These are phyloP conservation scores for Heliconius sara DNA, from an alignment of 2,888 invertebrate genomes.

Conservation along the genomic window DNA sequence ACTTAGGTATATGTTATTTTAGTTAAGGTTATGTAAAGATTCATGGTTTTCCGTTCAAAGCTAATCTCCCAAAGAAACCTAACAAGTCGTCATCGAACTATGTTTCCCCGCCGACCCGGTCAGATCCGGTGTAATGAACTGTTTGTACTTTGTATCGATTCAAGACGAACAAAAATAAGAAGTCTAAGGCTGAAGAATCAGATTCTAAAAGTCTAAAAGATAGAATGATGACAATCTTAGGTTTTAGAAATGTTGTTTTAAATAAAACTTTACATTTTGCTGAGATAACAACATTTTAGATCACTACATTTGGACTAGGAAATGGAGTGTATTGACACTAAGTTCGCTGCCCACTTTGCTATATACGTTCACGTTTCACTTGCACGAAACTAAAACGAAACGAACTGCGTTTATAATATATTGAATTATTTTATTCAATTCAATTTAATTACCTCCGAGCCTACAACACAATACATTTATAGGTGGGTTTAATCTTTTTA, in stretches of 20 bases:
- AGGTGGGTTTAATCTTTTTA: conserved; percentile 30
- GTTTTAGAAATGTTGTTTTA: too few relatives aligned
- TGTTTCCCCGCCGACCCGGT: conserved; percentile 8
- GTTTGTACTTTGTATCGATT: background rate
- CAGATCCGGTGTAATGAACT: conserved; percentile 25
- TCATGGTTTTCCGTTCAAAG: background rate
- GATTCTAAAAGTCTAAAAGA: background rate
- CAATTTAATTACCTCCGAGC: too few relatives aligned
- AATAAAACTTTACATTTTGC: too few relatives aligned
- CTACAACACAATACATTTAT: background rate
- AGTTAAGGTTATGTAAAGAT: too few relatives aligned
- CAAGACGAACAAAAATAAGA: background rate
- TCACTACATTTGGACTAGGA: too few relatives aligned
- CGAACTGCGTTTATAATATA: background rate
- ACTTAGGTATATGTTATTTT: background rate
- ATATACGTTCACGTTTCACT: too few relatives aligned
- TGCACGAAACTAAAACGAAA: too few relatives aligned
- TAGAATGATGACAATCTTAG: background rate
- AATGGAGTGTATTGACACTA: too few relatives aligned
- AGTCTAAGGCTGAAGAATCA: background rate
- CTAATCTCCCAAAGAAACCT: conserved; percentile 23
- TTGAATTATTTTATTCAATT: background rate
- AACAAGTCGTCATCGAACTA: conserved; percentile 5
- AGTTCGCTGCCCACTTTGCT: too few relatives aligned
- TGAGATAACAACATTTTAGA: too few relatives aligned